Percentiles rank a stretch among this genome's conserved stretches.
phyloP scores from a whole-genome alignment of 2,888 invertebrate genomes.

The Cremastinae sp. region DNA sequence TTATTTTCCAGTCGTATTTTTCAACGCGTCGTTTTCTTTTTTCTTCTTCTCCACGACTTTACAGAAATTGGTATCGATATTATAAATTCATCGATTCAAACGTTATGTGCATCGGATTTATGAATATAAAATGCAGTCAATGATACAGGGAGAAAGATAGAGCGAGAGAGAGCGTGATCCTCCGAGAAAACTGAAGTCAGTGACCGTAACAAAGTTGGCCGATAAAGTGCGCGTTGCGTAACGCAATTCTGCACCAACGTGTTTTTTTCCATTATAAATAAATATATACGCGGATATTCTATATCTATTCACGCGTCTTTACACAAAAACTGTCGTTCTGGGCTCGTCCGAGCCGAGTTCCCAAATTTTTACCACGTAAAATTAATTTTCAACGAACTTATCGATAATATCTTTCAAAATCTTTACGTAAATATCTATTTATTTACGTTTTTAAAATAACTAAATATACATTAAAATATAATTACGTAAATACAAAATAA shows the following conservation, averaged over 20 bases:
- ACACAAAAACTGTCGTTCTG: too few relatives aligned
- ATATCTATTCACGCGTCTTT: not conserved
- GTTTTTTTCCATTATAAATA: slow-evolving; percentile 42
- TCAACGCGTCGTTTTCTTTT: too few relatives aligned
- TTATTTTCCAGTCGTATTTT: not conserved
- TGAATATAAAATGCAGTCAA: slow-evolving; percentile 8
- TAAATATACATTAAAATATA: too few relatives aligned
- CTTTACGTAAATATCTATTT: too few relatives aligned
- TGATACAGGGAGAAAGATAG: not conserved
- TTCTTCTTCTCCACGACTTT: slow-evolving; percentile 6
- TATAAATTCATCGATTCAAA: not conserved
- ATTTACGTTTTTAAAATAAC: too few relatives aligned
- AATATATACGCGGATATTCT: slow-evolving; percentile 28
- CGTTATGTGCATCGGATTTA: slow-evolving; percentile 1
- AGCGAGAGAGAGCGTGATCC: slow-evolving; percentile 28
- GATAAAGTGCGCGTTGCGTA: slow-evolving; percentile 56
- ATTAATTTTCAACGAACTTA: too few relatives aligned
- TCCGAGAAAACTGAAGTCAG: slow-evolving; percentile 56
- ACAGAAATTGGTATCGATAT: slow-evolving; percentile 2
- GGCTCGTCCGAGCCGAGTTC: too few relatives aligned
- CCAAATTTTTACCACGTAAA: too few relatives aligned
- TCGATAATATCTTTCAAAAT: too few relatives aligned
- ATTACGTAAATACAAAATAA: too few relatives aligned
- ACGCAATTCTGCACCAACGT: slow-evolving; percentile 37
- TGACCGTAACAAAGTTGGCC: slow-evolving; percentile 61